Evolutionary conservation across 2,888 invertebrate genomes (phyloP).

Genomic region (Pachydiplax longipennis): DNA sequence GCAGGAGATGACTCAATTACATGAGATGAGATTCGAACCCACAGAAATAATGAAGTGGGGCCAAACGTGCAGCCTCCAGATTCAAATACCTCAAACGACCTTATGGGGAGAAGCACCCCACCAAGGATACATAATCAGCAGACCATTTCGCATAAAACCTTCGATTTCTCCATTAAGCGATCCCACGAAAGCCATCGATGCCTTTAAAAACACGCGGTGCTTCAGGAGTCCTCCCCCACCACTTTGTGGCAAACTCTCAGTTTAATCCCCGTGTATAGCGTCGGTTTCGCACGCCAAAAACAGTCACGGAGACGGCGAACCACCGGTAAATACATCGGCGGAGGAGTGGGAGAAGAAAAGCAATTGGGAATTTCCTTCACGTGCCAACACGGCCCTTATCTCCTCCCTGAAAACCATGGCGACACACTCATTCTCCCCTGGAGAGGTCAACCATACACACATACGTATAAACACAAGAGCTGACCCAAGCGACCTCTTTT

Average conservation of each 20-base stretch:
- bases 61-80: too few species aligned
- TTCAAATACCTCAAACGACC: background rate
- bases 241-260: background rate
- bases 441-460: background rate
- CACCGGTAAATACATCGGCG: background rate
- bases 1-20: too few species aligned
- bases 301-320: background rate
- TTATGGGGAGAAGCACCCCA: background rate
- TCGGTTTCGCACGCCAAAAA: background rate
- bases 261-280: background rate
- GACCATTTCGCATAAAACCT: background rate
- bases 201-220: background rate
- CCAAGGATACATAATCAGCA: background rate
- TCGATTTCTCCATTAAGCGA: background rate
- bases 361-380: background rate
- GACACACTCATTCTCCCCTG: background rate
- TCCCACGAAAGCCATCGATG: background rate
- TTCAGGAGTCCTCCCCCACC: background rate
- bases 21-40: too few species aligned
- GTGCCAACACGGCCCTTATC: background rate
- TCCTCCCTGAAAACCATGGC: background rate
- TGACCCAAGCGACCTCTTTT: background rate
- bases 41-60: too few species aligned
- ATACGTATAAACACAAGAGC: background rate
- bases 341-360: background rate